Conservation (phyloP, 2,888 invertebrate species). For the Agrotis ipsilon region DNA sequence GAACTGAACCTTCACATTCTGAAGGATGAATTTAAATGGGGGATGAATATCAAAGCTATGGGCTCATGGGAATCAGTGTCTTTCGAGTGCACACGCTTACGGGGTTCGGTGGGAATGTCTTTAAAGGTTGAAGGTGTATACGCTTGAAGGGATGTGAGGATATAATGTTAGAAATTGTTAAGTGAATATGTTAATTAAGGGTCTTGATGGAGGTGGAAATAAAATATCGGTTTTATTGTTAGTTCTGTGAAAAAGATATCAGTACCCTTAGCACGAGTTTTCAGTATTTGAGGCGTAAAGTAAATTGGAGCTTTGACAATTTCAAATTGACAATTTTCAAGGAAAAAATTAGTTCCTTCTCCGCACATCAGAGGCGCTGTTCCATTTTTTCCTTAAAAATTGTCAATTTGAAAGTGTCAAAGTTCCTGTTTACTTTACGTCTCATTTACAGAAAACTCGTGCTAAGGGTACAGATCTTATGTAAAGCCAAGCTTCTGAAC, state of each 20-base stretch:
- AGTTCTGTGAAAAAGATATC: too few species aligned
- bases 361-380: too few species aligned
- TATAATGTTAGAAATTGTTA: conserved; percentile 7
- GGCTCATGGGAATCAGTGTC: conserved; percentile 55
- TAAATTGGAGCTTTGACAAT: too few species aligned
- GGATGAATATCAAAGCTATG: conserved; percentile 60
- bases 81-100: conserved; percentile 52
- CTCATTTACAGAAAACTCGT: too few species aligned
- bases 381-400: too few species aligned
- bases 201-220: not conserved
- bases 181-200: conserved; percentile 25
- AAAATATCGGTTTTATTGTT: not conserved
- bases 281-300: not conserved
- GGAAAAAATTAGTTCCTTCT: too few species aligned
- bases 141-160: conserved; percentile 2
- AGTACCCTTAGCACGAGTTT: too few species aligned
- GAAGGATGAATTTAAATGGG: conserved; percentile 54
- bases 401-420: too few species aligned
- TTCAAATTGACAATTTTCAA: too few species aligned
- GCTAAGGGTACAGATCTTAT: too few species aligned
- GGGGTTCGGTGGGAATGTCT: conserved; percentile 22
- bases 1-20: conserved; percentile 43
- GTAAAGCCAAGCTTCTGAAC: too few species aligned
- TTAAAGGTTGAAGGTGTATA: conserved; percentile 3
- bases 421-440: too few species aligned